Conservation (phyloP, 2,888 invertebrate species). For the Sphaerophoria rueppellii region DNA sequence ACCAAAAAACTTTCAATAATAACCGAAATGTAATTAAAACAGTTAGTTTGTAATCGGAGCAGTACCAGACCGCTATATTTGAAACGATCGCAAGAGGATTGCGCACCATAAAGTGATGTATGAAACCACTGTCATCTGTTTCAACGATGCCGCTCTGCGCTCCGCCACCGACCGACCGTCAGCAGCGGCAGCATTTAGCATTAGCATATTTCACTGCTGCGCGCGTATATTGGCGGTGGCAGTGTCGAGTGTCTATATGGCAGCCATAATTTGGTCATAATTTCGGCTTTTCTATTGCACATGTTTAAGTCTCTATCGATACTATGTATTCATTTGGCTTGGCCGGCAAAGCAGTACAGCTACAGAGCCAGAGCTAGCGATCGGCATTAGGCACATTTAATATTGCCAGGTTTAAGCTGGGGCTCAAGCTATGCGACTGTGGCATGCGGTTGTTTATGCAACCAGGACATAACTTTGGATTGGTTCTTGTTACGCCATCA, state of each 20-base stretch:
- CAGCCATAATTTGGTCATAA: conserved; percentile 70
- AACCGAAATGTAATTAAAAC: conserved; percentile 68
- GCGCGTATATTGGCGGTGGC: conserved; percentile 27
- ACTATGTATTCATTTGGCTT: conserved; percentile 36
- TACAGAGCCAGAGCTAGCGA: conserved; percentile 12
- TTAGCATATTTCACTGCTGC: conserved; percentile 65
- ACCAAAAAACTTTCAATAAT: conserved; percentile 65
- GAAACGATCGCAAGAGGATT: background rate
- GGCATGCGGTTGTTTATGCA: conserved; percentile 62
- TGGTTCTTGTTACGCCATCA: conserved; percentile 63
- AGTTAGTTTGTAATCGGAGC: conserved; percentile 71
- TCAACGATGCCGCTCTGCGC: conserved; percentile 14
- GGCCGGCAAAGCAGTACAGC: too few relatives aligned
- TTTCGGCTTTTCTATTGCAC: conserved; percentile 65
- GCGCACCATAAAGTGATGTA: conserved; percentile 57
- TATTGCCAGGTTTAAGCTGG: background rate
- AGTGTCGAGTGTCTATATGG: conserved; percentile 27
- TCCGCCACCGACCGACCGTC: background rate
- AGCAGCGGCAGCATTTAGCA: conserved; percentile 33
- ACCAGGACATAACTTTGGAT: conserved; percentile 71
- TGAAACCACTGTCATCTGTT: conserved; percentile 60
- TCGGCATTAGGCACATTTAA: conserved; percentile 28
- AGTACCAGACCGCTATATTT: conserved; percentile 44
- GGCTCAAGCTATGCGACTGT: background rate
- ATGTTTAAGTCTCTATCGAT: background rate